Percentiles rank a stretch among this genome's conserved stretches.
These are phyloP conservation scores for Entosphenus tridentatus DNA, from an alignment of 2,113 vertebrate species.

Conservation along the genomic window DNA sequence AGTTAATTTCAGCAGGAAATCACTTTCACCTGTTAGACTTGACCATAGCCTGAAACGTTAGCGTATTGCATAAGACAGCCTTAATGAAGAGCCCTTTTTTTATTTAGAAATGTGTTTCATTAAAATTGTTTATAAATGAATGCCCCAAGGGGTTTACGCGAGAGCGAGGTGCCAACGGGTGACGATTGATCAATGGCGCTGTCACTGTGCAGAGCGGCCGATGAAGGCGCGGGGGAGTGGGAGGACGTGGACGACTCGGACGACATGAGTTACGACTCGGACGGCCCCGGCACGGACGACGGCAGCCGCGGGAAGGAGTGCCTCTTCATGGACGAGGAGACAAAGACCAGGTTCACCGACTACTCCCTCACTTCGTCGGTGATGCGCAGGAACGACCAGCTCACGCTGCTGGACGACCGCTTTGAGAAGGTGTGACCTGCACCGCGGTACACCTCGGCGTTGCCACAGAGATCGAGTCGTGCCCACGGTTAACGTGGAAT, in stretches of 20 bases:
- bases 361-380: conserved; percentile 80
- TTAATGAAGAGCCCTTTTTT: too few species aligned
- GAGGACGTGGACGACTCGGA: conserved; percentile 35
- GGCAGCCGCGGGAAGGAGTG: conserved; percentile 19
- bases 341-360: conserved; percentile 72
- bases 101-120: background rate
- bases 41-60: too few species aligned
- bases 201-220: background rate
- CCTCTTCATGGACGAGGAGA: conserved; percentile 67
- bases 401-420: conserved; percentile 65
- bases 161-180: background rate
- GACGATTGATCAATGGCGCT: background rate
- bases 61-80: too few species aligned
- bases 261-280: conserved; percentile 24
- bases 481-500: too few species aligned
- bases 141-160: background rate
- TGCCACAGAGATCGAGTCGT: too few species aligned
- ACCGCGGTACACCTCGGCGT: too few species aligned
- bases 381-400: conserved; percentile 71
- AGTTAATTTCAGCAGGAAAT: too few species aligned
- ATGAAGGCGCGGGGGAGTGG: conserved; percentile 18
- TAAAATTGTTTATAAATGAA: background rate
- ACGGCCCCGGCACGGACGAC: conserved; percentile 27
- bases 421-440: conserved; percentile 54
- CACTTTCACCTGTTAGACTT: too few species aligned